Conservation (phyloP, 2,888 invertebrate genomes). For the Trilocha varians region DNA sequence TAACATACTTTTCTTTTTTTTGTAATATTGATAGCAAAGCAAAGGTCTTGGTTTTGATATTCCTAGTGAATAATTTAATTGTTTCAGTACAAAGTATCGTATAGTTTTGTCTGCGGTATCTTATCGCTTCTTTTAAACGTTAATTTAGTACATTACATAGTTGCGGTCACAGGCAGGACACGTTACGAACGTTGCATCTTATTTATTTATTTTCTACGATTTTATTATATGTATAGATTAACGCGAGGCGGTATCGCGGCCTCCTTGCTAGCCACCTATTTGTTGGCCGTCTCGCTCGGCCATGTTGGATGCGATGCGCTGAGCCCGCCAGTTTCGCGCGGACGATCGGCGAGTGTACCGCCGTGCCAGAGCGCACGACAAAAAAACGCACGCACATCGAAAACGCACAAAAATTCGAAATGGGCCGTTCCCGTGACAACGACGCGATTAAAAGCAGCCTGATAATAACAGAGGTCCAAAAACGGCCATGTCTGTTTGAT, state of each 20-base stretch:
- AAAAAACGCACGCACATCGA: slow-evolving; percentile 5
- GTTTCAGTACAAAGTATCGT: neutral
- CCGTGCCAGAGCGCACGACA: slow-evolving; percentile 23
- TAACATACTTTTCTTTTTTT: no score
- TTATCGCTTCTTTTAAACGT: neutral
- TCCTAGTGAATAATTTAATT: neutral
- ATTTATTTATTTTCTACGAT: slow-evolving; percentile 69
- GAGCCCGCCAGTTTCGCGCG: slow-evolving; percentile 62
- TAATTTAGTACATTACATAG: slow-evolving; percentile 1
- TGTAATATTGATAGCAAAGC: no score
- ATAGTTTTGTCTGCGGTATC: slow-evolving; percentile 1
- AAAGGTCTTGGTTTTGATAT: no score
- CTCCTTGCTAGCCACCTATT: slow-evolving; percentile 36
- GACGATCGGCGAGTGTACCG: slow-evolving; percentile 47
- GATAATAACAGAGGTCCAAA: slow-evolving; percentile 58
- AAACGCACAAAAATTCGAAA: slow-evolving; percentile 19
- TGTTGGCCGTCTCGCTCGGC: slow-evolving; percentile 44
- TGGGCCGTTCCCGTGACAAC: slow-evolving; percentile 56
- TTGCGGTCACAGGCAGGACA: slow-evolving; percentile 4
- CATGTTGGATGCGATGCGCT: slow-evolving; percentile 50
- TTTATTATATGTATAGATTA: no score
- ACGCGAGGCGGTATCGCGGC: slow-evolving; percentile 53
- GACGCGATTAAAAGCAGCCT: slow-evolving; percentile 57
- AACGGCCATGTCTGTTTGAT: slow-evolving; percentile 55
- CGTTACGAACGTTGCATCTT: slow-evolving; percentile 32